phyloP scores from a whole-genome alignment of 2,888 invertebrate genomes.

The Thelaira solivaga region DNA sequence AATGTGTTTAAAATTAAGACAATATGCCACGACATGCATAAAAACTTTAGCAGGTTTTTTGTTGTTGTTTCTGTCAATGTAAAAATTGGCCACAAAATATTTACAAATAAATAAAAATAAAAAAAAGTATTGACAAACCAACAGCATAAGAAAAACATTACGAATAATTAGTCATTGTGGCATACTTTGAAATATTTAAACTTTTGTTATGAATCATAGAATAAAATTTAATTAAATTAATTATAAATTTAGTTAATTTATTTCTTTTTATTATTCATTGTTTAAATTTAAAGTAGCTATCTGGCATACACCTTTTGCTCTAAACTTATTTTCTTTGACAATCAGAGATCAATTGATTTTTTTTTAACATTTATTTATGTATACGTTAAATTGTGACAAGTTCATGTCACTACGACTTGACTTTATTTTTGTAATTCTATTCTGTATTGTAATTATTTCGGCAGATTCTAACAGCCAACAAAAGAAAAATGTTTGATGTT shows the following conservation, averaged over 20 bases:
- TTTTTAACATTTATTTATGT: slow-evolving; percentile 24
- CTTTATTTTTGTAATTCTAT: slow-evolving; percentile 11
- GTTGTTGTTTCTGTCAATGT: not conserved
- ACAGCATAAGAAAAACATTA: not conserved
- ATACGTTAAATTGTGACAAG: slow-evolving; percentile 53
- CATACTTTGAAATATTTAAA: slow-evolving; percentile 35
- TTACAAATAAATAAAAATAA: not conserved
- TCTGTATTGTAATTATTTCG: slow-evolving; percentile 19
- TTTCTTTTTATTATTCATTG: slow-evolving; percentile 27
- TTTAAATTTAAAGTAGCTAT: not conserved
- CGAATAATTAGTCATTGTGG: slow-evolving; percentile 58
- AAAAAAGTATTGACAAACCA: not conserved
- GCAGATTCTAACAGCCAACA: not conserved
- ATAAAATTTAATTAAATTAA: not conserved
- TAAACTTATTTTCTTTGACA: no score
- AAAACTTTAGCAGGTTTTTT: no score
- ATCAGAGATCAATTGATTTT: slow-evolving; percentile 33
- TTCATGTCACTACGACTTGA: slow-evolving; percentile 45
- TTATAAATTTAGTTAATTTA: not conserved
- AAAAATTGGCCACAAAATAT: slow-evolving; percentile 10
- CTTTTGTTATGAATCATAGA: slow-evolving; percentile 29
- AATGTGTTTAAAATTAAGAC: not conserved
- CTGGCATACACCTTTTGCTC: not conserved
- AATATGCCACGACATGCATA: no score
- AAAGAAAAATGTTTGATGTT: slow-evolving; percentile 12